Evolutionary conservation across 2,113 vertebrate genomes (phyloP).

Genomic region (Anguilla rostrata): DNA sequence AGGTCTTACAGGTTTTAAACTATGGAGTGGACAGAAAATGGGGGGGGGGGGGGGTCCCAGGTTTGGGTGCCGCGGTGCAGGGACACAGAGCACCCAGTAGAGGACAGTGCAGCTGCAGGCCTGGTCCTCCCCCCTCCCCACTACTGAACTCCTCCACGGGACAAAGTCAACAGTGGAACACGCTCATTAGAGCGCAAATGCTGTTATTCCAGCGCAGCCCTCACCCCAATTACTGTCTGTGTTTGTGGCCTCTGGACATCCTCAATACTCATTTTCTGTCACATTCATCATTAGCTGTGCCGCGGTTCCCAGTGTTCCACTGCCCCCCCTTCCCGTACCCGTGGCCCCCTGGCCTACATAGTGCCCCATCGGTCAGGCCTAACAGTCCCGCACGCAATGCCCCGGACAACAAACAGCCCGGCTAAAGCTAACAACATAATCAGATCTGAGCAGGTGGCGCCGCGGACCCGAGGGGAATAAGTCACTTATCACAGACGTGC

Average conservation of each 20-base stretch:
- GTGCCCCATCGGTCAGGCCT: neutral
- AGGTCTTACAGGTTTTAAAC: neutral
- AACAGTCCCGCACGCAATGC: constrained; percentile 8
- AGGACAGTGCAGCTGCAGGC: constrained; percentile 25
- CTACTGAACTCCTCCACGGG: constrained; percentile 12
- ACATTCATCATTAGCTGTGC: constrained; percentile 30
- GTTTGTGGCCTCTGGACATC: constrained; percentile 49
- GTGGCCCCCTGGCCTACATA: neutral
- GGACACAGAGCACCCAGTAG: constrained; percentile 16
- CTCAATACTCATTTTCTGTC: constrained; percentile 30
- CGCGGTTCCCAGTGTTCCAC: neutral
- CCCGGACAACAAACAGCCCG: constrained; percentile 10
- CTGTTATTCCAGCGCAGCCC: constrained; percentile 53
- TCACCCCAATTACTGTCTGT: constrained; percentile 37
- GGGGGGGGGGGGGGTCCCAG: neutral
- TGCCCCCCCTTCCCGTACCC: neutral
- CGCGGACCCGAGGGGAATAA: constrained; percentile 35
- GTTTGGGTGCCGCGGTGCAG: neutral
- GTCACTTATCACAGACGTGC: constrained; percentile 33
- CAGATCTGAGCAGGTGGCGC: constrained; percentile 52
- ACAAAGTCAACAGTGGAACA: constrained; percentile 48
- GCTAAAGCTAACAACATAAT: constrained; percentile 42
- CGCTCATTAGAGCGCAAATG: constrained; percentile 51
- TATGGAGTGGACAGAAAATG: neutral
- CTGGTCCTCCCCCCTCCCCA: neutral